These are phyloP conservation scores for Chydorus sphaericus DNA, from an alignment of 2,888 invertebrate species.

Conservation along the genomic window DNA sequence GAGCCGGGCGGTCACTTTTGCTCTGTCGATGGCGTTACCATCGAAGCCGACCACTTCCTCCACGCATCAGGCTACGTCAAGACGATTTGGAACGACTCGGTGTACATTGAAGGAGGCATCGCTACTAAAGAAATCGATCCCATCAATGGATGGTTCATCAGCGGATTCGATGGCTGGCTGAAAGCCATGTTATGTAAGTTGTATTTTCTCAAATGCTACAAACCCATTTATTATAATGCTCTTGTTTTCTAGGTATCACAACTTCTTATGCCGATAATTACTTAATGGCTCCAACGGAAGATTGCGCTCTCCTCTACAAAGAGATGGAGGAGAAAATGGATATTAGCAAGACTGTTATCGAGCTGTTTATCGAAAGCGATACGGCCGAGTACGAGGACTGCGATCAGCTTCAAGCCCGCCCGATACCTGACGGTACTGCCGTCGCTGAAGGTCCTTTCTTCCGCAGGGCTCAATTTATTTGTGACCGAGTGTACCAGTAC, in stretches of 20 bases:
- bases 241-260: conserved; percentile 43
- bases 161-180: conserved; percentile 68
- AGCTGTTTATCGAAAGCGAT: conserved; percentile 48
- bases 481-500: conserved; percentile 53
- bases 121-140: conserved; percentile 63
- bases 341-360: conserved; percentile 61
- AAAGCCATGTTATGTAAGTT: conserved; percentile 41
- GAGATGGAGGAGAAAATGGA: conserved; percentile 58
- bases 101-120: conserved; percentile 49
- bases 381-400: conserved; percentile 63
- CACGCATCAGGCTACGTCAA: conserved; percentile 69
- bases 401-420: conserved; percentile 39
- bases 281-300: conserved; percentile 53
- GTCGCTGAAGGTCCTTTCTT: conserved; percentile 59
- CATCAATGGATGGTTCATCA: conserved; percentile 68
- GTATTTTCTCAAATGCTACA: neutral
- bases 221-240: too few species aligned
- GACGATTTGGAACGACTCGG: conserved; percentile 57
- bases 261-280: conserved; percentile 68
- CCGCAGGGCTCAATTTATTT: conserved; percentile 64
- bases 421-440: conserved; percentile 29
- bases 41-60: conserved; percentile 56
- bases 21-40: conserved; percentile 58
- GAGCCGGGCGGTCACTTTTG: conserved; percentile 54
- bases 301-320: conserved; percentile 53